A percentile compares a stretch with the other conserved stretches of the same genome.
phyloP scores from a whole-genome alignment of 2,797 vertebrate species.

The Darevskia mixta region DNA sequence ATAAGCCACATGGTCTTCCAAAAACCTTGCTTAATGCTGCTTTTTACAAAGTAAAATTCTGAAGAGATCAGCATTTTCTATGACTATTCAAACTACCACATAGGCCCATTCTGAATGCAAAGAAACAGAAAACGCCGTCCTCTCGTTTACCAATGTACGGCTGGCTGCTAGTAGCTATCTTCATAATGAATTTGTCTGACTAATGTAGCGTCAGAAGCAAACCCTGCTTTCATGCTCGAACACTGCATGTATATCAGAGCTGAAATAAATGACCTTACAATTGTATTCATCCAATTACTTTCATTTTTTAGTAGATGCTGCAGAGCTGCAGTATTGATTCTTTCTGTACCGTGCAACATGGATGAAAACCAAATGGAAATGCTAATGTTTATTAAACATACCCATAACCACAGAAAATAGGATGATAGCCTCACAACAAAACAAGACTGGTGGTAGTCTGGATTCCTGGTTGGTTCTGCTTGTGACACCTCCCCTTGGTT shows the following conservation, averaged over 20 bases:
- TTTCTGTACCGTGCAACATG: constrained; percentile 40
- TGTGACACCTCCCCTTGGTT: too few relatives aligned
- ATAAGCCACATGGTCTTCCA: background rate
- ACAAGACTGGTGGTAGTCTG: too few relatives aligned
- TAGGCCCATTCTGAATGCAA: background rate
- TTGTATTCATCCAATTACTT: constrained; percentile 42
- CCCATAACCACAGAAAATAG: background rate
- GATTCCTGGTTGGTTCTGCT: too few relatives aligned
- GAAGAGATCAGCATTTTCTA: constrained; percentile 1
- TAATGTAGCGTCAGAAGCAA: background rate
- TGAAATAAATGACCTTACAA: constrained; percentile 40
- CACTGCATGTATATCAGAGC: background rate
- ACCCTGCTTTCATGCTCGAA: constrained; percentile 30
- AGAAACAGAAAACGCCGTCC: constrained; percentile 23
- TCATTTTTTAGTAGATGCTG: constrained; percentile 42
- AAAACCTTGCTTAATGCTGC: constrained; percentile 50
- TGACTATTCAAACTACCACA: background rate
- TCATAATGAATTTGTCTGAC: constrained; percentile 51
- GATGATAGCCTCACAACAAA: background rate
- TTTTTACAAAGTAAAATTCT: constrained; percentile 26
- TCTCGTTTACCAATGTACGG: constrained; percentile 14
- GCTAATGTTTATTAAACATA: constrained; percentile 25
- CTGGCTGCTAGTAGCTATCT: constrained; percentile 43
- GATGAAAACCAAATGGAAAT: constrained; percentile 42
- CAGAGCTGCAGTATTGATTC: constrained; percentile 25